phyloP scores from a whole-genome alignment of 2,113 vertebrate species.

The Lampris incognitus region DNA sequence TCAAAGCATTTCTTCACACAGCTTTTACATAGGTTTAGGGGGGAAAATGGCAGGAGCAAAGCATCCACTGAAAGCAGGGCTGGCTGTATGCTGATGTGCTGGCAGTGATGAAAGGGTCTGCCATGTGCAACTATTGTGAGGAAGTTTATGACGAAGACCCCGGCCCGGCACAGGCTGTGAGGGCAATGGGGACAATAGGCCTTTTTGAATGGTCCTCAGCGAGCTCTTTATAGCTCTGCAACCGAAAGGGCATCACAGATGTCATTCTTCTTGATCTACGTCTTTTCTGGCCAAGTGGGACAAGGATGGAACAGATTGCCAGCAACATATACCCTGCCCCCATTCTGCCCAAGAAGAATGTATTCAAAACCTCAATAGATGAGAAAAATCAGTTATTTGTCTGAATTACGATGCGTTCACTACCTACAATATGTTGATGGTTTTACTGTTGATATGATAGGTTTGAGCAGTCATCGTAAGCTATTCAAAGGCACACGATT shows the following conservation, averaged over 20 bases:
- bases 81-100: background rate
- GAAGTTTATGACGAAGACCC: slow-evolving; percentile 38
- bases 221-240: slow-evolving; percentile 41
- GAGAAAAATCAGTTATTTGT: slow-evolving; percentile 12
- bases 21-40: background rate
- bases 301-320: slow-evolving; percentile 46
- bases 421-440: background rate
- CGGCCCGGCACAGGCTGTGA: slow-evolving; percentile 4
- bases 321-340: background rate
- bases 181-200: slow-evolving; percentile 57
- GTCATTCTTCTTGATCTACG: slow-evolving; percentile 25
- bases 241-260: slow-evolving; percentile 50
- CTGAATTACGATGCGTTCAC: slow-evolving; percentile 3
- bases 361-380: background rate
- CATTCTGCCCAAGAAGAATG: slow-evolving; percentile 7
- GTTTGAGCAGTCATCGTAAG: no score
- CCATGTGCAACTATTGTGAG: slow-evolving; percentile 36
- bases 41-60: background rate
- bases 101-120: slow-evolving; percentile 15
- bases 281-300: slow-evolving; percentile 37
- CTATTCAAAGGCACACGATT: no score
- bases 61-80: background rate
- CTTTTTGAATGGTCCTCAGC: slow-evolving; percentile 46
- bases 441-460: no score
- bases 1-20: no score